Evolutionary conservation across 2,113 vertebrate genomes (phyloP).

Genomic region (Notothenia rossii): DNA sequence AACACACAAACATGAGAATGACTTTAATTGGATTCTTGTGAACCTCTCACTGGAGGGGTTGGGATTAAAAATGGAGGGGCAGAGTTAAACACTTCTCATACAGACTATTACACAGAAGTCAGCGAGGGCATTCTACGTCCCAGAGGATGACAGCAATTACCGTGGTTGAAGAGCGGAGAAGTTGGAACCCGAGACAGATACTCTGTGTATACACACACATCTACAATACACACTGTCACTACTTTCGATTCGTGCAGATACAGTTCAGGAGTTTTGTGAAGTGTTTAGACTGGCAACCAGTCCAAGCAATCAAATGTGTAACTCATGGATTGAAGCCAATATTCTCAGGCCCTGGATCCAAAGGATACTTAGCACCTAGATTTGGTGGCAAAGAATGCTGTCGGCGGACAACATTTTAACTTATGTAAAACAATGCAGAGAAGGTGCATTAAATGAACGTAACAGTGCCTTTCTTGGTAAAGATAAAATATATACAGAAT

Average conservation of each 20-base stretch:
- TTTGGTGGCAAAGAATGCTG: too few relatives aligned
- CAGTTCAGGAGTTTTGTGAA: neutral
- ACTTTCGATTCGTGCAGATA: neutral
- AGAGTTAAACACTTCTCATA: constrained; percentile 26
- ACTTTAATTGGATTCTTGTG: constrained; percentile 59
- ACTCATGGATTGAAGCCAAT: neutral
- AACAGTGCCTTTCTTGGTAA: too few relatives aligned
- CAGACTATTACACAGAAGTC: constrained; percentile 18
- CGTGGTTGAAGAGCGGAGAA: constrained; percentile 10
- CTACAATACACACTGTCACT: neutral
- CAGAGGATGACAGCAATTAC: constrained; percentile 53
- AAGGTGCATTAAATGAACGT: too few relatives aligned
- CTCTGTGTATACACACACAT: neutral
- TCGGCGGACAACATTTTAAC: too few relatives aligned
- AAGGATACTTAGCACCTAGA: too few relatives aligned
- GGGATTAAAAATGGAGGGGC: constrained; percentile 27
- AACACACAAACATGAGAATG: constrained; percentile 49
- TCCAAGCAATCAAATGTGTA: neutral
- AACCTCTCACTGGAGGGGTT: constrained; percentile 28
- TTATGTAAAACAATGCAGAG: too few relatives aligned
- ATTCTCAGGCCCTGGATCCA: neutral
- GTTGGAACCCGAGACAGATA: neutral
- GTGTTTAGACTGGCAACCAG: too few relatives aligned
- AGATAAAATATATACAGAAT: too few relatives aligned
- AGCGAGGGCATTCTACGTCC: constrained; percentile 15